phyloP scores from a whole-genome alignment of 2,888 invertebrate genomes.

The Malthinus seriepunctatus region DNA sequence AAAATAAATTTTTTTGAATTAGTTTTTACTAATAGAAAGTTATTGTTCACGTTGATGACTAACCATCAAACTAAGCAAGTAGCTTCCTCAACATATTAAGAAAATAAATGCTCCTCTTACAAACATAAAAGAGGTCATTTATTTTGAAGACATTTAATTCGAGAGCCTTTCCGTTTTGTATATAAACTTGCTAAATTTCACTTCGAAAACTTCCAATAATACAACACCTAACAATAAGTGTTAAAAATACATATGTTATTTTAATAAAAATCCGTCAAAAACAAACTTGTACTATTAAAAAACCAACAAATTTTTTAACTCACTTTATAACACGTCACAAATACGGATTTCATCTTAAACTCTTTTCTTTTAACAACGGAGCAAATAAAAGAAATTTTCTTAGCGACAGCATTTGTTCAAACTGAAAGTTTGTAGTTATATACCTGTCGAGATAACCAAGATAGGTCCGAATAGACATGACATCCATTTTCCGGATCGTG shows the following conservation, averaged over 20 bases:
- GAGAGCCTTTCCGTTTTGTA: slow-evolving; percentile 35
- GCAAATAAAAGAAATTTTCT: too few species aligned
- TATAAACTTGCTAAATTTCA: slow-evolving; percentile 11
- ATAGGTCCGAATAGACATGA: slow-evolving; percentile 29
- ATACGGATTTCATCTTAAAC: too few species aligned
- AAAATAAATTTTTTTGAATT: slow-evolving; percentile 15
- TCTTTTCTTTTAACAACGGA: too few species aligned
- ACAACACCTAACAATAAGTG: background rate
- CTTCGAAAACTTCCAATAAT: slow-evolving; percentile 8
- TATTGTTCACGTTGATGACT: slow-evolving; percentile 30
- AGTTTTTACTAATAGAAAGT: slow-evolving; percentile 22
- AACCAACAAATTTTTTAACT: too few species aligned
- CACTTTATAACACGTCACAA: too few species aligned
- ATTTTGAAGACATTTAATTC: slow-evolving; percentile 39
- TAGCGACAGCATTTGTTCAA: background rate
- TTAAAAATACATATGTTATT: background rate
- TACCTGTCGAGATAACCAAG: slow-evolving; percentile 22
- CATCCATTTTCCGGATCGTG: slow-evolving; percentile 32
- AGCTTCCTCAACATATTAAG: slow-evolving; percentile 35
- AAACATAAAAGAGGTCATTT: slow-evolving; percentile 36
- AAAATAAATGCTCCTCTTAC: slow-evolving; percentile 36
- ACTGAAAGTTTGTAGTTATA: slow-evolving; percentile 18
- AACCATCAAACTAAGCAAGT: slow-evolving; percentile 31
- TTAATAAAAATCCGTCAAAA: background rate
- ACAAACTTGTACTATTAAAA: background rate